Conservation (phyloP, 2,113 vertebrate species). For the Platanista minor region DNA sequence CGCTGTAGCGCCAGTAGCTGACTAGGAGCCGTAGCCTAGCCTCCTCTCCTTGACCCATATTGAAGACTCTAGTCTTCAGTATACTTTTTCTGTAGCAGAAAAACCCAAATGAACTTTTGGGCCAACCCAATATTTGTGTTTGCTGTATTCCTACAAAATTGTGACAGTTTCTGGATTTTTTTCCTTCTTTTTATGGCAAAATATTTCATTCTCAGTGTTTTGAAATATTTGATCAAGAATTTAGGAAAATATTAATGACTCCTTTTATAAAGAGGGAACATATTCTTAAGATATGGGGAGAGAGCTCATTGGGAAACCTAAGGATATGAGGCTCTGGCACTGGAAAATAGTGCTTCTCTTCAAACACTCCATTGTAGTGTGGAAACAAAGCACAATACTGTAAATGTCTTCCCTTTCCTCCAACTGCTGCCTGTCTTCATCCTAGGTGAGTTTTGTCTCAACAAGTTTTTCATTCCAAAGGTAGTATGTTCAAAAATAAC, state of each 20-base stretch:
- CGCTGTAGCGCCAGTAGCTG: neutral
- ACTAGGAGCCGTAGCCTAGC: neutral
- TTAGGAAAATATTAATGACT: neutral
- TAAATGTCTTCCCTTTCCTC: neutral
- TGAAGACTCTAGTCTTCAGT: neutral
- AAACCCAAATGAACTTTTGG: too few species aligned
- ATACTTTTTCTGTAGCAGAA: neutral
- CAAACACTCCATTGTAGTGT: conserved; percentile 34
- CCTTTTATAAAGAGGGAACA: neutral
- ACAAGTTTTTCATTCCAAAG: conserved; percentile 63
- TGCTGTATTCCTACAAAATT: neutral
- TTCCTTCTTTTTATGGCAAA: neutral
- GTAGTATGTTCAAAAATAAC: conserved; percentile 44
- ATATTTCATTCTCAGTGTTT: neutral
- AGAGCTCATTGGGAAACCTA: conserved; percentile 12
- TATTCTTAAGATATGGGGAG: neutral
- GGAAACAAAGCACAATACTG: conserved; percentile 49
- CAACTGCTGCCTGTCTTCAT: neutral
- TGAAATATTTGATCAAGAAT: conserved; percentile 33
- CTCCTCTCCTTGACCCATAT: neutral
- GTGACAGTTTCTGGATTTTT: neutral
- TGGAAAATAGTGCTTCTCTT: neutral
- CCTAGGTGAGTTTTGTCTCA: conserved; percentile 44
- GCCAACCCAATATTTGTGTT: neutral
- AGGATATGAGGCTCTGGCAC: neutral